These are phyloP conservation scores for Bugulina stolonifera DNA, from an alignment of 2,888 invertebrate genomes.

Conservation along the genomic window DNA sequence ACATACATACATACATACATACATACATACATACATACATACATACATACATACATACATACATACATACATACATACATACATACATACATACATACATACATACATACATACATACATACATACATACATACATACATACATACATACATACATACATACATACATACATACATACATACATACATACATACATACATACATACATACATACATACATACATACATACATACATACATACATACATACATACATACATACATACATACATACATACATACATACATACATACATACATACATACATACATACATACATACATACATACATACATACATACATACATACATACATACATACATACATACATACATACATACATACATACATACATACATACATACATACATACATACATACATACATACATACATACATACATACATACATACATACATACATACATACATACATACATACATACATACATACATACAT, in stretches of 20 bases:
- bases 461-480: neutral
- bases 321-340: slow-evolving; percentile 18
- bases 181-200: neutral
- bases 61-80: too few species aligned
- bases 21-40: too few species aligned
- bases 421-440: neutral
- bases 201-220: slow-evolving; percentile 9
- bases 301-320: neutral
- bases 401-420: neutral
- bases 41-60: too few species aligned
- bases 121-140: too few species aligned
- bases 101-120: too few species aligned
- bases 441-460: neutral
- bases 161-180: neutral
- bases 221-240: slow-evolving; percentile 26
- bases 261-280: neutral
- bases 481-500: neutral
- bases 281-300: neutral
- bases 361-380: slow-evolving; percentile 17
- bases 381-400: neutral
- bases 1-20: too few species aligned
- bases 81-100: too few species aligned
- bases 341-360: neutral
- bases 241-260: slow-evolving; percentile 22
- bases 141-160: too few species aligned